Evolutionary conservation across 2,888 invertebrate species (phyloP).

Genomic region (Heliconius ismenius): DNA sequence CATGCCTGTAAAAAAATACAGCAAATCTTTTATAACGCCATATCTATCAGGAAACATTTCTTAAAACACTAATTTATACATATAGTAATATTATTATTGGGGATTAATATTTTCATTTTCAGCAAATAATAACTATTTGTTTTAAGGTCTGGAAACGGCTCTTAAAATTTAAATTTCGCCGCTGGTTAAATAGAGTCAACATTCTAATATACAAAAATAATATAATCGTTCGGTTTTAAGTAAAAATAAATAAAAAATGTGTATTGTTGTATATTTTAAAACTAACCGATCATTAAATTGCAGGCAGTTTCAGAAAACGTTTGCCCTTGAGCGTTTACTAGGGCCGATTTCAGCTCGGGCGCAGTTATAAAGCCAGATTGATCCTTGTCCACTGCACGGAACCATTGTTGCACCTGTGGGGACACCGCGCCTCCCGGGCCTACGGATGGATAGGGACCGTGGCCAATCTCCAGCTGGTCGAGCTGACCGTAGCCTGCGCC

Average conservation of each 20-base stretch:
- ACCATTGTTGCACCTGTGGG: constrained; percentile 92
- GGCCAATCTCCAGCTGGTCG: constrained; percentile 70
- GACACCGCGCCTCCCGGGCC: constrained; percentile 80
- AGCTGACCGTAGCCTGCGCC: constrained; percentile 43
- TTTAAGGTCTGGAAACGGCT: no score
- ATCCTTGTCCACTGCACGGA: constrained; percentile 90
- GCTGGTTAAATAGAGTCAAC: no score
- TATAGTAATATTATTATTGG: no score
- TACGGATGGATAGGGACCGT: constrained; percentile 75
- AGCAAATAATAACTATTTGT: no score
- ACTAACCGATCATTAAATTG: constrained; percentile 90
- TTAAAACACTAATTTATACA: not conserved
- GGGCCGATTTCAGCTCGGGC: constrained; percentile 88
- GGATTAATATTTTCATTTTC: no score
- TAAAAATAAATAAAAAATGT: not conserved
- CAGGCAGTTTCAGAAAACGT: constrained; percentile 92
- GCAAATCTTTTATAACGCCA: not conserved
- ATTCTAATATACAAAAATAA: no score
- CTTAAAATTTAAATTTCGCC: no score
- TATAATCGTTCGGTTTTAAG: not conserved
- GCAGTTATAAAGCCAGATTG: constrained; percentile 91
- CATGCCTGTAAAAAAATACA: constrained; percentile 84
- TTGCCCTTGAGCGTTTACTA: constrained; percentile 92
- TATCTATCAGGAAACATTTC: not conserved
- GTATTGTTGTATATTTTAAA: not conserved